A percentile compares a stretch with the other conserved stretches of the same genome.
These are phyloP conservation scores for Caenorhabditis parvicauda DNA, from an alignment of 2,888 invertebrate genomes.

Conservation along the genomic window DNA sequence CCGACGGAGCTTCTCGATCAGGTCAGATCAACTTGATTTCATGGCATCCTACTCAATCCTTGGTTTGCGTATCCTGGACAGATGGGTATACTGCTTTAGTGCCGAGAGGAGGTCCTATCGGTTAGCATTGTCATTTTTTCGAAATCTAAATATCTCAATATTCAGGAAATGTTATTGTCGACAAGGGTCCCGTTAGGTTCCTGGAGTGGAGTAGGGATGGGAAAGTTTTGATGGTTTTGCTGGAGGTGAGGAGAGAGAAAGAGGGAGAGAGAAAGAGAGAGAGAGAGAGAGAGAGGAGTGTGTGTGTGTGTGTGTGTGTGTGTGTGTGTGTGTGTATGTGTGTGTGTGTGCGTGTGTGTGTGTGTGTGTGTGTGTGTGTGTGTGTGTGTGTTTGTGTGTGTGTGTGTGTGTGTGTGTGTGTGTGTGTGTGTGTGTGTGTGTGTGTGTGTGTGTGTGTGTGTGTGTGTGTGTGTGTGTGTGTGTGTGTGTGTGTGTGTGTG, in stretches of 20 bases:
- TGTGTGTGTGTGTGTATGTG: too few species aligned
- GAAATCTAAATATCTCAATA: neutral
- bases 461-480: too few species aligned
- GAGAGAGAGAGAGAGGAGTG: conserved; percentile 4
- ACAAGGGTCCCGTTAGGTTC: conserved; percentile 1
- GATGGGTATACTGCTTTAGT: conserved; percentile 36
- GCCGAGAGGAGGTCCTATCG: conserved; percentile 11
- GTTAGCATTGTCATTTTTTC: conserved; percentile 1
- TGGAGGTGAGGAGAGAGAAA: neutral
- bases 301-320: too few species aligned
- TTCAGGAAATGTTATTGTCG: conserved; percentile 15
- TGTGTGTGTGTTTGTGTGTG: too few species aligned
- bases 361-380: too few species aligned
- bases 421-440: too few species aligned
- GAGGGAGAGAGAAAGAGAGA: too few species aligned
- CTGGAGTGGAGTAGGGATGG: conserved; percentile 31
- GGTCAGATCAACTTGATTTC: conserved; percentile 15
- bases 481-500: too few species aligned
- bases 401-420: too few species aligned
- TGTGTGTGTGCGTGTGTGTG: too few species aligned
- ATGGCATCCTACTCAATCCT: conserved; percentile 50
- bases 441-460: too few species aligned
- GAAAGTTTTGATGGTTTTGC: conserved; percentile 11
- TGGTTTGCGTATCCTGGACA: conserved; percentile 51
- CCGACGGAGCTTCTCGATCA: conserved; percentile 7